phyloP scores from a whole-genome alignment of 1,140 invertebrate genomes.

The Babylonia areolata region DNA sequence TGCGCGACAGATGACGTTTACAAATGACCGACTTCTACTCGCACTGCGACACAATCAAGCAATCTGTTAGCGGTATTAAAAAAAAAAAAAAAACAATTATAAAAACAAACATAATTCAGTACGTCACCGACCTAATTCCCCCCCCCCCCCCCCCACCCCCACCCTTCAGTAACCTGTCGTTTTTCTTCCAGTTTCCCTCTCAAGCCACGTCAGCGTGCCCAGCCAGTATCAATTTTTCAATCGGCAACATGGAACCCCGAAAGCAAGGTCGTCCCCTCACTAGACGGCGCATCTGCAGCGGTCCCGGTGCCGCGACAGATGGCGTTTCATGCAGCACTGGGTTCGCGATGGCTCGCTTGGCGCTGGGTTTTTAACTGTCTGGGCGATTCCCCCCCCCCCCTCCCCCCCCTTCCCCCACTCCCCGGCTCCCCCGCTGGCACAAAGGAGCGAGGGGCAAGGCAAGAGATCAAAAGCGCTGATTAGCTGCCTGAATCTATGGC shows the following conservation, averaged over 20 bases:
- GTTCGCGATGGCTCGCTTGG: not conserved
- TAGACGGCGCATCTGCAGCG: not conserved
- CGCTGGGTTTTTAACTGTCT: not conserved
- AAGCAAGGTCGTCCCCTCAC: not conserved
- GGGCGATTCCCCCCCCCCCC: not conserved
- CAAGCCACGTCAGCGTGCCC: not conserved
- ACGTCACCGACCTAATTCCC: not conserved
- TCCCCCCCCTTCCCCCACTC: not conserved
- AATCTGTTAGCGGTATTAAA: not conserved
- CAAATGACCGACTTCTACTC: not conserved
- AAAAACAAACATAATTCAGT: not conserved
- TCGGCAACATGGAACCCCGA: conserved; percentile 1
- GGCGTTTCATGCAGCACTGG: conserved; percentile 1
- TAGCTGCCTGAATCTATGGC: conserved; percentile 7
- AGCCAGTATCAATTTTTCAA: not conserved
- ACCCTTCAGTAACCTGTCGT: not conserved
- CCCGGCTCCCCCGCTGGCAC: no score
- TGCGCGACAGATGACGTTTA: not conserved
- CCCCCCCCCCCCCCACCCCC: not conserved
- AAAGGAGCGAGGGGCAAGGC: not conserved
- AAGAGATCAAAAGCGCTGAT: conserved; percentile 1
- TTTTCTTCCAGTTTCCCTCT: not conserved
- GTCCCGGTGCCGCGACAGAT: not conserved
- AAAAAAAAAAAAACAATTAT: no score
- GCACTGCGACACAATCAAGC: not conserved